Evolutionary conservation across 1,140 invertebrate genomes (phyloP).

Genomic region (Musca domestica): DNA sequence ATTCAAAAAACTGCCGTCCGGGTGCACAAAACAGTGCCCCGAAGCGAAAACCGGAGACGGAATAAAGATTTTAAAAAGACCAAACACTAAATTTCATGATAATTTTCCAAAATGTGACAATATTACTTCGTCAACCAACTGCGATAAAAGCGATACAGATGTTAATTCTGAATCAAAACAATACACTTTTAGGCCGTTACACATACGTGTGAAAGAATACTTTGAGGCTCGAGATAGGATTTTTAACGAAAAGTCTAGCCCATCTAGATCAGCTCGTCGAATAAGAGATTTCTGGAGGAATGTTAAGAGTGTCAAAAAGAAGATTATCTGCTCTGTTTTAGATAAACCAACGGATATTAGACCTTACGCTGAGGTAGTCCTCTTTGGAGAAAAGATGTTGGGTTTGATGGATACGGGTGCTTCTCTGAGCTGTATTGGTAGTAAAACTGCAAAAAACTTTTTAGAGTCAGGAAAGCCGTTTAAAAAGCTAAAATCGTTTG

Average conservation of each 20-base stretch:
- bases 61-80: too few species aligned
- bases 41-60: not conserved
- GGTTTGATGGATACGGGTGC: too few species aligned
- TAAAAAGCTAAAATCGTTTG: too few species aligned
- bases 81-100: too few species aligned
- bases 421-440: too few species aligned
- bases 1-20: not conserved
- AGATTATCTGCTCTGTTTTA: not conserved
- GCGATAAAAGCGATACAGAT: too few species aligned
- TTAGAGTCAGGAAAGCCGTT: too few species aligned
- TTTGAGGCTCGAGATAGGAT: not conserved
- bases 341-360: conserved; percentile 1
- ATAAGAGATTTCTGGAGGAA: not conserved
- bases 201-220: not conserved
- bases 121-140: too few species aligned
- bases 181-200: not conserved
- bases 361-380: conserved; percentile 1
- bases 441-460: too few species aligned
- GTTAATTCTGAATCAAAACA: not conserved
- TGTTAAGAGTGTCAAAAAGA: not conserved
- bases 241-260: not conserved
- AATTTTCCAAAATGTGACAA: too few species aligned
- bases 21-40: not conserved
- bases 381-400: not conserved
- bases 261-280: not conserved